Evolutionary conservation across 2,797 vertebrate genomes (phyloP).

Genomic region (Crenichthys baileyi): DNA sequence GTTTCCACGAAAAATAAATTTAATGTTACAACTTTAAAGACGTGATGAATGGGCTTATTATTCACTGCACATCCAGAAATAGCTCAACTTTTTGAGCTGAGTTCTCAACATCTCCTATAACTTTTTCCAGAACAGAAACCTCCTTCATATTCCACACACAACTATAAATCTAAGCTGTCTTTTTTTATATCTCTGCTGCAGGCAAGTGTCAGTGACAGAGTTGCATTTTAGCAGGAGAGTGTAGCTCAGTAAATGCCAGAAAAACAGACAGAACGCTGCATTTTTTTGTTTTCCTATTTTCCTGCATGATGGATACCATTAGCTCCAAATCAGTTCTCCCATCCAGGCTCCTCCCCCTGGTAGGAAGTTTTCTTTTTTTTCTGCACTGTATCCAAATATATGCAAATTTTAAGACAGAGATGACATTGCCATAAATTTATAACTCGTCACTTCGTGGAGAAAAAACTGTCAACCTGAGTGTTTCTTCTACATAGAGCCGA

Average conservation of each 20-base stretch:
- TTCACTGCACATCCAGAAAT: neutral
- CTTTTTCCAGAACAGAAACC: slow-evolving; percentile 50
- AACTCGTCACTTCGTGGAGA: slow-evolving; percentile 43
- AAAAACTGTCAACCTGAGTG: slow-evolving; percentile 34
- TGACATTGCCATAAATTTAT: slow-evolving; percentile 58
- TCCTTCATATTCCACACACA: slow-evolving; percentile 54
- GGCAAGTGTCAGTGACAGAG: slow-evolving; percentile 62
- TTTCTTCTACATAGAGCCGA: slow-evolving; percentile 41
- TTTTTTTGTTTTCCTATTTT: slow-evolving; percentile 61
- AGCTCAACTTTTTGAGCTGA: slow-evolving; percentile 31
- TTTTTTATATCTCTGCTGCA: slow-evolving; percentile 44
- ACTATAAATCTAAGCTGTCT: slow-evolving; percentile 50
- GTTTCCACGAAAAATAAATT: neutral
- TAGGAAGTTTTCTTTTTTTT: slow-evolving; percentile 21
- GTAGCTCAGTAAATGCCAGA: slow-evolving; percentile 53
- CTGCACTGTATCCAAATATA: slow-evolving; percentile 45
- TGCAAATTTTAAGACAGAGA: slow-evolving; percentile 47
- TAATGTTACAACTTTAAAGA: neutral
- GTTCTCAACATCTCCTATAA: slow-evolving; percentile 27
- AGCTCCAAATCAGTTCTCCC: slow-evolving; percentile 30
- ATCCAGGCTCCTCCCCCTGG: slow-evolving; percentile 21
- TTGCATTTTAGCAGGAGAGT: slow-evolving; percentile 44
- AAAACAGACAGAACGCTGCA: slow-evolving; percentile 53
- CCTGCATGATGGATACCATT: slow-evolving; percentile 44
- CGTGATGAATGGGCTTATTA: neutral